Conservation (phyloP, 1,140 invertebrate genomes). For the Andrena cerasifolii region DNA sequence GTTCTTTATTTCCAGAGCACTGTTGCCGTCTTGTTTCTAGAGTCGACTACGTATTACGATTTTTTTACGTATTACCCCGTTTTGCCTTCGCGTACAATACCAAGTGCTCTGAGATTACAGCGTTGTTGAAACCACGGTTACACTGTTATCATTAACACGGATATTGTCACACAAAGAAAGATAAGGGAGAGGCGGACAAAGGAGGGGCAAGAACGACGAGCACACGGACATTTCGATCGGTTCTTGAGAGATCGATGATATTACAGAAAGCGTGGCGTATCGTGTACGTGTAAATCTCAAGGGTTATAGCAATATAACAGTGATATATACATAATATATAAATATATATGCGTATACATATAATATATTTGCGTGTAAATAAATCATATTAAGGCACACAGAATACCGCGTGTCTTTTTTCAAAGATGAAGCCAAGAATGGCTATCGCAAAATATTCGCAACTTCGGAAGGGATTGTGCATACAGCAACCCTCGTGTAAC, state of each 20-base stretch:
- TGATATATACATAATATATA: constrained; percentile 74
- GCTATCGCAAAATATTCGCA: no score
- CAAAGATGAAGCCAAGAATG: no score
- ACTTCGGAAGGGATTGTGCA: no score
- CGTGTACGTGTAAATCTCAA: constrained; percentile 76
- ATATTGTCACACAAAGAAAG: not conserved
- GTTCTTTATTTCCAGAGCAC: not conserved
- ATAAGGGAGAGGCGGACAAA: no score
- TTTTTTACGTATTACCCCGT: no score
- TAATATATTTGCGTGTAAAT: constrained; percentile 82
- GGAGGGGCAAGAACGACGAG: not conserved
- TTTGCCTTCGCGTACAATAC: no score
- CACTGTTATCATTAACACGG: constrained; percentile 1
- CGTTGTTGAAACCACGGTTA: not conserved
- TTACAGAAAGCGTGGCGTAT: constrained; percentile 41
- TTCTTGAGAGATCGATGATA: constrained; percentile 21
- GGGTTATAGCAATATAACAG: constrained; percentile 77
- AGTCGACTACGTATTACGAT: no score
- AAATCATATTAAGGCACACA: constrained; percentile 75
- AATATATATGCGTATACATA: constrained; percentile 61
- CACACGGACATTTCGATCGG: constrained; percentile 24
- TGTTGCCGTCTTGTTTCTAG: no score
- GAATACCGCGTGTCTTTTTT: not conserved
- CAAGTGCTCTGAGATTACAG: not conserved
- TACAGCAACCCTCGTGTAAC: no score